Evolutionary conservation across 2,113 vertebrate species (phyloP), one percentile per base, ranked within the genome.

Genomic region (Plotosus lineatus): DNA sequence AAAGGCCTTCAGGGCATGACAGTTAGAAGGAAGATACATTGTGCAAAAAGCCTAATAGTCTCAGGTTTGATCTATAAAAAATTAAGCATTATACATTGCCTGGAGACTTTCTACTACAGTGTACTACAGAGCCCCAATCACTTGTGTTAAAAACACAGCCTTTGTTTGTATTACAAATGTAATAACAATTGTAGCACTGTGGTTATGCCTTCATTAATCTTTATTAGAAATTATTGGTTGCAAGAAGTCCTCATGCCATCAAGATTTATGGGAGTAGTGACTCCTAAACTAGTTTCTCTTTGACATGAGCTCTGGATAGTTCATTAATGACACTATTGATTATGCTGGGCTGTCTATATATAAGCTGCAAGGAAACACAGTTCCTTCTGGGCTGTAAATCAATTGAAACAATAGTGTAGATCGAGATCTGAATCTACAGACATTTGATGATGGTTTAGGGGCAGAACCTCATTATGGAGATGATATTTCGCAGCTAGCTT

Each of bases 401-500:
- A 73, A 85, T 80, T 80, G 44, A 46, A 75, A 60, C 71, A 65
- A 75, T 40, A 68, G 17, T 50, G 36, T 58, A 74, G 65, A 82
- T 82, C 46, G 48, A 74, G 65, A 82, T 82, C 46, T 79, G 79
- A 78, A 85, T 85, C 75, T 65, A 55, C 55, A 79, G 69, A 60
- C 11, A 68, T 83, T 83, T 73, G 82, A 85, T 75, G 73, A 85
- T 74, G 76, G 44, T 79, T 63, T 73, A 55, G 83, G 48, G 85
- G 76, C 80, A 80, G 82, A 61, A 82, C 23, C 53, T 83, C 75
- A 75, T 87, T 80, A 84, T 86, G 36, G 76, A 81, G 90, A 86
- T 85, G 81, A 81, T 90, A 84, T 77, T 79, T 61, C 60, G 84
- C 53, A 78, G 86, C 86, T 81, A 69, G 68, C 79, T 77, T 90